phyloP scores from a whole-genome alignment of 2,797 vertebrate genomes.

The Cynodonichthys magdalenae region DNA sequence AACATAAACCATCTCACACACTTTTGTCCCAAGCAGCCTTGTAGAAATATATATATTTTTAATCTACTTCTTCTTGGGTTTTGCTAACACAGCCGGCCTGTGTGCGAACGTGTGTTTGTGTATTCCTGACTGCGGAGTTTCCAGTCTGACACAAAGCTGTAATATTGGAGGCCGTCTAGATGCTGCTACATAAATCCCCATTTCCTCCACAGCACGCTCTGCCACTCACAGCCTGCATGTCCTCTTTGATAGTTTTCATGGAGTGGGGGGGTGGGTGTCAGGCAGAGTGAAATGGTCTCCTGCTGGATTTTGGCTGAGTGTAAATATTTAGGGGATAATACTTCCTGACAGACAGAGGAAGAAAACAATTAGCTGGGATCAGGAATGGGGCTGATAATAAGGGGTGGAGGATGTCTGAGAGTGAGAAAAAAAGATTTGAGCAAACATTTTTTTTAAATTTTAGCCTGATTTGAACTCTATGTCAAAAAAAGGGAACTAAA shows the following conservation, averaged over 20 bases:
- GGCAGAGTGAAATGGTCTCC: slow-evolving; percentile 48
- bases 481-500: neutral
- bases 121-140: slow-evolving; percentile 35
- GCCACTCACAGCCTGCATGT: slow-evolving; percentile 58
- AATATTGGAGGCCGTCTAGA: slow-evolving; percentile 60
- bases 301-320: slow-evolving; percentile 66
- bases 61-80: neutral
- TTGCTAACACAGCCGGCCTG: slow-evolving; percentile 24
- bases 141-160: slow-evolving; percentile 54
- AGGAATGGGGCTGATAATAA: slow-evolving; percentile 37
- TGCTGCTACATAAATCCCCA: slow-evolving; percentile 69
- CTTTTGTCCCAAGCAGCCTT: slow-evolving; percentile 21
- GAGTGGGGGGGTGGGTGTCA: slow-evolving; percentile 21
- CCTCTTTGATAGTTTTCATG: slow-evolving; percentile 64
- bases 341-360: slow-evolving; percentile 74
- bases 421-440: slow-evolving; percentile 11
- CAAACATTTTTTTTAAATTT: no score
- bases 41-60: slow-evolving; percentile 35
- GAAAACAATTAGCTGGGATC: slow-evolving; percentile 70
- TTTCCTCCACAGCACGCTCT: slow-evolving; percentile 73
- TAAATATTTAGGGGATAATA: slow-evolving; percentile 65
- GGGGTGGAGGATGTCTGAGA: slow-evolving; percentile 25
- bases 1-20: slow-evolving; percentile 36
- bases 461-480: slow-evolving; percentile 13
- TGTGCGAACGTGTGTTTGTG: slow-evolving; percentile 21